phyloP scores from a whole-genome alignment of 2,113 vertebrate species.

The Heterocephalus glaber region DNA sequence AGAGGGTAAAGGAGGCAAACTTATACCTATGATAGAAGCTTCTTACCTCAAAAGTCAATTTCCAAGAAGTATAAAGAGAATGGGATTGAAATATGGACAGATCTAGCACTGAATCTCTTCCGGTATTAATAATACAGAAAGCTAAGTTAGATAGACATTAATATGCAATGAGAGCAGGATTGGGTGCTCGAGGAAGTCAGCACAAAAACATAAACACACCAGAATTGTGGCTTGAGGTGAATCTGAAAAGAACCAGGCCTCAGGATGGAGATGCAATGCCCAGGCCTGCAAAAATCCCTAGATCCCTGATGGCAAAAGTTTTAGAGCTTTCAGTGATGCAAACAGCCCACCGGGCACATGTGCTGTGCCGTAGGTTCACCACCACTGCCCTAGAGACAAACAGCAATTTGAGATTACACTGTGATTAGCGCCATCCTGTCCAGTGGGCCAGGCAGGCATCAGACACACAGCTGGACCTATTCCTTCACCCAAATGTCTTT shows the following conservation, averaged over 20 bases:
- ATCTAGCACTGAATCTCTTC: neutral
- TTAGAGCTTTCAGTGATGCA: neutral
- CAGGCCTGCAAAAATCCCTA: neutral
- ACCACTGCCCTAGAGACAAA: neutral
- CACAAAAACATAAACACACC: neutral
- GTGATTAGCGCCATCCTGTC: neutral
- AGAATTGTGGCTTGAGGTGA: neutral
- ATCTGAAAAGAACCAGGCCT: neutral
- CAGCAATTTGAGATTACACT: neutral
- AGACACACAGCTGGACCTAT: neutral
- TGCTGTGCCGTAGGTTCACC: neutral
- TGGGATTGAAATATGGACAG: neutral
- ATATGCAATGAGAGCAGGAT: neutral
- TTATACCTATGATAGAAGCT: neutral
- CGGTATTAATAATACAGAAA: neutral
- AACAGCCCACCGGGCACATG: neutral
- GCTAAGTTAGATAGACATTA: neutral
- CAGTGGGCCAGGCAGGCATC: neutral
- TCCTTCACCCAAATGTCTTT: neutral
- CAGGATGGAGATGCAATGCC: neutral
- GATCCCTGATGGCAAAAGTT: too few relatives aligned
- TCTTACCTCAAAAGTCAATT: neutral
- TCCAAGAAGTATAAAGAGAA: neutral
- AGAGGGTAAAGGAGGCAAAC: neutral
- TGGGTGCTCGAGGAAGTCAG: neutral